phyloP scores from a whole-genome alignment of 2,113 vertebrate species.

The Apistogramma diplotaenia region DNA sequence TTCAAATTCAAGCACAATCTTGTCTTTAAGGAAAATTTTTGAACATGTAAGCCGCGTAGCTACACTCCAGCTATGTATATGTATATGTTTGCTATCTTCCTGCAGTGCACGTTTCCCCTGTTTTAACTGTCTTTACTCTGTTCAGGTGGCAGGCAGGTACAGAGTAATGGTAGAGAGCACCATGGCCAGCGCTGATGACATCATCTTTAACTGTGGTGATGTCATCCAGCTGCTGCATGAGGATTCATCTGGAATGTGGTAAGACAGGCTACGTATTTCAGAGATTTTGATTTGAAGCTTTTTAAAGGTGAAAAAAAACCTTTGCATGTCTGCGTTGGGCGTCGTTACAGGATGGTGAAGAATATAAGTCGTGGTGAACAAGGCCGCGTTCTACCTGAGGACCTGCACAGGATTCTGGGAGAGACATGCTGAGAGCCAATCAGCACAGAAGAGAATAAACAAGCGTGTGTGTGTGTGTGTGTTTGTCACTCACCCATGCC shows the following conservation, averaged over 20 bases:
- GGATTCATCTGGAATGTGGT: conserved; percentile 83
- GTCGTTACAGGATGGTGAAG: conserved; percentile 81
- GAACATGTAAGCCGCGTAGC: neutral
- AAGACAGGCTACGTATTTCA: conserved; percentile 20
- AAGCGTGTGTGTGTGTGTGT: neutral
- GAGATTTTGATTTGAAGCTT: neutral
- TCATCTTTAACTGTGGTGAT: conserved; percentile 86
- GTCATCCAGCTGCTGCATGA: conserved; percentile 84
- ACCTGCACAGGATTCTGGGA: conserved; percentile 85
- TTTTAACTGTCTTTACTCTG: neutral
- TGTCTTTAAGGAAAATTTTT: too few relatives aligned
- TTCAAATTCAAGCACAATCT: too few relatives aligned
- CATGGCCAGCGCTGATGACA: conserved; percentile 82
- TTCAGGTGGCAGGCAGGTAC: conserved; percentile 85
- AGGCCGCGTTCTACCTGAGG: conserved; percentile 80
- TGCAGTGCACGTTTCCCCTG: neutral
- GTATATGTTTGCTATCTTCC: neutral
- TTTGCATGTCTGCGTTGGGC: neutral
- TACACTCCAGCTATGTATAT: neutral
- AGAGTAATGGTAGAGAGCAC: conserved; percentile 83
- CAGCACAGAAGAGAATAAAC: conserved; percentile 61
- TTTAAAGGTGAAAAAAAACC: neutral
- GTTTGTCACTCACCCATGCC: conserved; percentile 2
- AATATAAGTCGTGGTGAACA: conserved; percentile 88
- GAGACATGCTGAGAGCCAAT: conserved; percentile 78